Evolutionary conservation across 2,888 invertebrate genomes (phyloP), one percentile per base, ranked within the genome.

Genomic region (Pachydiplax longipennis): DNA sequence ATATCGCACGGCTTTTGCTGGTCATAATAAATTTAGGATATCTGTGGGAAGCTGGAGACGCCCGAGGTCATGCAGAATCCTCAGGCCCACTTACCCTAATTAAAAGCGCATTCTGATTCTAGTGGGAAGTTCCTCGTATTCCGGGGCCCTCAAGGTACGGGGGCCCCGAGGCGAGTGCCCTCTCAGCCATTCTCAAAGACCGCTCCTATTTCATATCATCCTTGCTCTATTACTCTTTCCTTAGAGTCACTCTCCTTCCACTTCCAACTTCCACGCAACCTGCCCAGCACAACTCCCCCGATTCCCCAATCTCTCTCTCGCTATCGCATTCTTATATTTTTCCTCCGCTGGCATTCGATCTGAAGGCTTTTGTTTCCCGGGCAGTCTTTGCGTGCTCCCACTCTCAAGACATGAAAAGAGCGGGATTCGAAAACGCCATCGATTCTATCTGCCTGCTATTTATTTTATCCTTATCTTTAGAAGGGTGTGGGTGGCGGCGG

Each of bases 341-440:
- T 31, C 4, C 25, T 73, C 10, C 25, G 12, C 31, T 81, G 81
- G 81, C 81, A 81, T 35, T 81, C 81, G 81, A 81, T 40, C 81
- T 22, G 10, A 18, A 81, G 40, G n/a, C 81, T 81, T 81, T 81
- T 81, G 81, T 81, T 81, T 81, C 81, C 81, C 31, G n/a, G 12
- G 81, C 35, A 44, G 44, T 44, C 82, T 44, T 82, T 82, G 82
- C 48, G 48, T 44, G 82, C 81, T 8, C 80, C 40, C 40, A 37
- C 37, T 81, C 40, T 81, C 40, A 37, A 48, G 82, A 81, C 81
- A 44, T 35, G 83, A 53, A 73, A 83, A 25, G 83, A 83, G 83
- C 53, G 83, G 31, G 58, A 83, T 83, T 58, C 83, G 58, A 53
- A 58, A 83, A 48, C 31, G 73, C 73, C 31, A 73, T 73, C 73